Conservation (phyloP, 2,888 invertebrate genomes). For the Cataglyphis albicans region DNA sequence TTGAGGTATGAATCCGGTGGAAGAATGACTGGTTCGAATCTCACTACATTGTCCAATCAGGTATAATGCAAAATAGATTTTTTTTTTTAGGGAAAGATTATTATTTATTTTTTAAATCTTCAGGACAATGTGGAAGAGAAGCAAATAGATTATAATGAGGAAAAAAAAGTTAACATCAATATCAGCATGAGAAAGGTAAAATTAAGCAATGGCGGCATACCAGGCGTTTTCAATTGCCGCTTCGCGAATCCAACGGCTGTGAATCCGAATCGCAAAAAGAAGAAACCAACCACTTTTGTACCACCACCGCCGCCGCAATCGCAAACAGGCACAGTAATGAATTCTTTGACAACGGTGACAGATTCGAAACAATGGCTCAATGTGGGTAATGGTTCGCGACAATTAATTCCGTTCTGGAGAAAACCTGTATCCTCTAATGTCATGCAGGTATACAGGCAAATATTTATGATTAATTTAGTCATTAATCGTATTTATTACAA, state of each 20-base stretch:
- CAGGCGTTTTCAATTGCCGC: constrained; percentile 96
- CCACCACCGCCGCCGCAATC: constrained; percentile 89
- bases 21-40: constrained; percentile 83
- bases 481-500: not conserved
- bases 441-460: constrained; percentile 85
- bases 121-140: constrained; percentile 80
- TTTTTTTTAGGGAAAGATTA: not conserved
- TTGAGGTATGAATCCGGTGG: constrained; percentile 90
- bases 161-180: constrained; percentile 77
- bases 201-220: constrained; percentile 87
- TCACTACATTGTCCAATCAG: constrained; percentile 78
- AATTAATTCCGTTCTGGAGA: constrained; percentile 91
- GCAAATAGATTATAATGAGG: constrained; percentile 76
- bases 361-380: constrained; percentile 82
- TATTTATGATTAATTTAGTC: not conserved
- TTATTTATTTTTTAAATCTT: constrained; percentile 6
- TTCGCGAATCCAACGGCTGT: constrained; percentile 91
- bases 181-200: constrained; percentile 80
- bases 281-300: constrained; percentile 95
- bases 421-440: constrained; percentile 88
- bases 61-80: constrained; percentile 60
- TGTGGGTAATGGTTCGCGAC: constrained; percentile 78
- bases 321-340: constrained; percentile 75
- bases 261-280: constrained; percentile 93
- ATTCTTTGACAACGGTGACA: constrained; percentile 73